phyloP scores from a whole-genome alignment of 1,140 invertebrate species.

The Drosophila triauraria region DNA sequence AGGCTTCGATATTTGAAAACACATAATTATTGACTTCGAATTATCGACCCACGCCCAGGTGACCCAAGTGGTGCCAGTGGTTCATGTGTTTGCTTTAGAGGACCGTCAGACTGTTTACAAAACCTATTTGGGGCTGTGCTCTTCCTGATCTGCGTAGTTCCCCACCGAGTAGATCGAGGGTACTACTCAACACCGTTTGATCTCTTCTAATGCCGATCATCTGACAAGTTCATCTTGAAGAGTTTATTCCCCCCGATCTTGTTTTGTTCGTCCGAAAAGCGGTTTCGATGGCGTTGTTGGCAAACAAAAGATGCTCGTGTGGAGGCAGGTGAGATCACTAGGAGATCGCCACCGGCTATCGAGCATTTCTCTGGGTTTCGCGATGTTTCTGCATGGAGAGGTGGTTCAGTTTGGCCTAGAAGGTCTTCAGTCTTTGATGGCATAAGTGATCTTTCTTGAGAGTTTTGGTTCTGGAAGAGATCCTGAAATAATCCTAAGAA shows the following conservation, averaged over 20 bases:
- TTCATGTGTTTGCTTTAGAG: not conserved
- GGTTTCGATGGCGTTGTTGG: constrained; percentile 69
- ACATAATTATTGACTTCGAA: constrained; percentile 37
- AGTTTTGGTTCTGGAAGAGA: not conserved
- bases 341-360: not conserved
- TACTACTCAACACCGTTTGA: constrained; percentile 23
- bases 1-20: constrained; percentile 15
- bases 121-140: not conserved
- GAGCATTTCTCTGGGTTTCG: constrained; percentile 29
- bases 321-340: constrained; percentile 31
- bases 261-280: constrained; percentile 49
- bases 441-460: not conserved
- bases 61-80: constrained; percentile 2
- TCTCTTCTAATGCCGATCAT: constrained; percentile 53
- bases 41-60: constrained; percentile 23
- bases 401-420: constrained; percentile 9
- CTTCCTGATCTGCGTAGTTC: constrained; percentile 59
- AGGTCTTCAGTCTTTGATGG: constrained; percentile 6
- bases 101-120: constrained; percentile 25
- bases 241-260: constrained; percentile 75
- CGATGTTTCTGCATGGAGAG: constrained; percentile 13
- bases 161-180: constrained; percentile 23
- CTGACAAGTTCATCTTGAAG: constrained; percentile 78
- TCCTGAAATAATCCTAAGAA: not conserved
- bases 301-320: constrained; percentile 38